Conservation (phyloP, 2,888 invertebrate genomes). For the Linnaemya vulpina region DNA sequence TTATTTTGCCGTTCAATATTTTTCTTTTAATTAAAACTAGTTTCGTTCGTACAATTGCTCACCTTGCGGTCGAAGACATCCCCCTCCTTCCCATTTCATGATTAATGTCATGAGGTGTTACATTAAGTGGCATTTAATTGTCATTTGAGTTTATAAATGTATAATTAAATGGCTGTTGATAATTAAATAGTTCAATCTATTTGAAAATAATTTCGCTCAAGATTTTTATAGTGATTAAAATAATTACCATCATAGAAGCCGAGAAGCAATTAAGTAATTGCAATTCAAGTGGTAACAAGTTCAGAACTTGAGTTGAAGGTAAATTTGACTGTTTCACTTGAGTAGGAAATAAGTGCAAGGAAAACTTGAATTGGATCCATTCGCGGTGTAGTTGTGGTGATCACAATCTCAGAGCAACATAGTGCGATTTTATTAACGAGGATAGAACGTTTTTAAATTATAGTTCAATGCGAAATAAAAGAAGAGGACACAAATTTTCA, state of each 20-base stretch:
- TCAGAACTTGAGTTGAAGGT: neutral
- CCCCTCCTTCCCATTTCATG: constrained; percentile 27
- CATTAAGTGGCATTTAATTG: constrained; percentile 69
- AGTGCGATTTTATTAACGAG: no score
- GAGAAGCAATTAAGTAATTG: constrained; percentile 2
- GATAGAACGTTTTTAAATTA: no score
- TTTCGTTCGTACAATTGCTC: constrained; percentile 16
- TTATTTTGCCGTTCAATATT: neutral
- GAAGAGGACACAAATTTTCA: no score
- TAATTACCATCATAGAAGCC: neutral
- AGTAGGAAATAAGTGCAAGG: neutral
- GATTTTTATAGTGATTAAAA: constrained; percentile 25
- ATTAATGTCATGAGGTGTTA: constrained; percentile 67
- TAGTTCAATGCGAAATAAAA: no score
- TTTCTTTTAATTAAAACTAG: constrained; percentile 44
- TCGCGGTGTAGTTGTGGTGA: no score
- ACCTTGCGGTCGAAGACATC: neutral
- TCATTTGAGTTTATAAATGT: constrained; percentile 56
- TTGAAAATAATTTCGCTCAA: constrained; percentile 29
- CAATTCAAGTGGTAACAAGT: neutral
- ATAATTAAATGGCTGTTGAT: constrained; percentile 59
- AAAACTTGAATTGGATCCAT: neutral
- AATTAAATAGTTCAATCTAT: constrained; percentile 13
- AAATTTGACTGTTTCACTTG: neutral
- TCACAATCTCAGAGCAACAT: no score